Conservation (phyloP, 2,797 vertebrate species). For the Urocyon cinereoargenteus region DNA sequence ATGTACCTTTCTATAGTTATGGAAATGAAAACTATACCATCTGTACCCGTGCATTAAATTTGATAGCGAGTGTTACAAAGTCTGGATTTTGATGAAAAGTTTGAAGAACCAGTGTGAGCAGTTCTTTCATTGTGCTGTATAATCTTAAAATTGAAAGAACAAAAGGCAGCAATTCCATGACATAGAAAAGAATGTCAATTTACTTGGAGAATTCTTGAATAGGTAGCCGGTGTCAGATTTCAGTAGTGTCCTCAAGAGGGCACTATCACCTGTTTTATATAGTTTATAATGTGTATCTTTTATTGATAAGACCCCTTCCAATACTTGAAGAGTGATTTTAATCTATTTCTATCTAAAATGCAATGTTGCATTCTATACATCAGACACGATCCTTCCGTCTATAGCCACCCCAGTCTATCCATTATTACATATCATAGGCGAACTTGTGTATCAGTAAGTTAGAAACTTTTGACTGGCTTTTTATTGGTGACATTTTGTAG, state of each 20-base stretch:
- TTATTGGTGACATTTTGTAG: not conserved
- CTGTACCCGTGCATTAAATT: not conserved
- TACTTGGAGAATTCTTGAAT: not conserved
- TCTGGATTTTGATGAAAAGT: not conserved
- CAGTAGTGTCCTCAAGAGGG: constrained; percentile 80
- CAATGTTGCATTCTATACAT: not conserved
- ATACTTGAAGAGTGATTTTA: not conserved
- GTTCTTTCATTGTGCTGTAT: not conserved
- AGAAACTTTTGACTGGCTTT: not conserved
- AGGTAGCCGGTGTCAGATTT: constrained; percentile 71
- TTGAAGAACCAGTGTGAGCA: not conserved
- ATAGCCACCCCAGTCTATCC: not conserved
- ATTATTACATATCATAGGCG: not conserved
- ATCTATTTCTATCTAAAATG: constrained; percentile 29
- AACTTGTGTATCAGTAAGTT: not conserved
- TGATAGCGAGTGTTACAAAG: not conserved
- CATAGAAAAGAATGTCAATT: not conserved
- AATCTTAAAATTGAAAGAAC: constrained; percentile 17
- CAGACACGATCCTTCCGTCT: not conserved
- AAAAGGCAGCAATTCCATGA: not conserved
- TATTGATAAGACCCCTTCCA: constrained; percentile 44
- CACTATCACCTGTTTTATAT: constrained; percentile 80
- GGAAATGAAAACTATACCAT: not conserved
- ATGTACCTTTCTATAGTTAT: not conserved
- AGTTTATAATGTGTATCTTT: constrained; percentile 42